Evolutionary conservation across 2,113 vertebrate genomes (phyloP).

Genomic region (Silurus meridionalis): DNA sequence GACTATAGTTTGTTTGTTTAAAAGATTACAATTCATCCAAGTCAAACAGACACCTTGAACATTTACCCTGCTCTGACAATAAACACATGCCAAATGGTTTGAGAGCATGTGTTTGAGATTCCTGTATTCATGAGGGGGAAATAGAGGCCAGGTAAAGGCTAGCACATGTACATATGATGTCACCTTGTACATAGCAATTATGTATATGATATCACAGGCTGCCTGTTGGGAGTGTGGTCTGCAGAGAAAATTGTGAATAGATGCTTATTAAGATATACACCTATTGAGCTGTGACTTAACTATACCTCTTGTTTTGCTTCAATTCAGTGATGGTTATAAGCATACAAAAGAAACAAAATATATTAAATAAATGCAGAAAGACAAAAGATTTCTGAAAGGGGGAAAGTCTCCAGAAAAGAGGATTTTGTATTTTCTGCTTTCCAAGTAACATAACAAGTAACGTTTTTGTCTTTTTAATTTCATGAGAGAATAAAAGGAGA

Average conservation of each 20-base stretch:
- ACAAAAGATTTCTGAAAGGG: constrained; percentile 39
- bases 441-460: not conserved
- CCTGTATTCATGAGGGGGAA: constrained; percentile 38
- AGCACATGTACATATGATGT: constrained; percentile 52
- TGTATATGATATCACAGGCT: constrained; percentile 53
- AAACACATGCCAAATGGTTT: constrained; percentile 55
- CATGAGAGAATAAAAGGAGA: not conserved
- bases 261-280: constrained; percentile 36
- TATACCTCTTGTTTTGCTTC: not conserved
- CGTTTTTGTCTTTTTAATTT: not conserved
- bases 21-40: constrained; percentile 57
- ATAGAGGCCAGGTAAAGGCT: constrained; percentile 50
- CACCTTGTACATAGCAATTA: constrained; percentile 49
- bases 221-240: constrained; percentile 40
- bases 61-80: constrained; percentile 51
- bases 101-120: constrained; percentile 38
- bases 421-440: not conserved
- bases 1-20: constrained; percentile 54
- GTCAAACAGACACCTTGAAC: constrained; percentile 58
- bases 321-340: not conserved
- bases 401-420: not conserved
- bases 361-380: not conserved
- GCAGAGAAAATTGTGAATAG: constrained; percentile 1
- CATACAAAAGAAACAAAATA: not conserved
- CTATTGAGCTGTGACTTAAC: constrained; percentile 11